Evolutionary conservation across 2,113 vertebrate genomes (phyloP), one percentile per base, ranked within the genome.

Genomic region (Hippoglossus stenolepis): DNA sequence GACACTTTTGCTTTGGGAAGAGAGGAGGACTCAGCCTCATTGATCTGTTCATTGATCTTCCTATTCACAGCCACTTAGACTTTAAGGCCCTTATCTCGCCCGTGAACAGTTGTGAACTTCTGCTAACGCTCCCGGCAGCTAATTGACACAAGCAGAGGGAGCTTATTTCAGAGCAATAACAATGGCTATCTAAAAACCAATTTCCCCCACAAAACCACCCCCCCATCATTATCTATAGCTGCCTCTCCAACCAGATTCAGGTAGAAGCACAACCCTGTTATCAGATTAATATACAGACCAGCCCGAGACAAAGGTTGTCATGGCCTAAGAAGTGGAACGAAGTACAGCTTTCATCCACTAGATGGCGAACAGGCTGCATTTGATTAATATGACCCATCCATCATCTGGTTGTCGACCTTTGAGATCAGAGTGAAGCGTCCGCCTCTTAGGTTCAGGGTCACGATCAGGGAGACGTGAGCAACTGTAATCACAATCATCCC

Each of bases 11-110:
- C 80, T 80, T 89, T 65, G 40, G 74, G 73, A 76, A 57, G 65
- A 89, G 58, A 84, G 31, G 31, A 11, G 64, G 83, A 86, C 87
- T 87, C 78, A 73, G 77, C 35, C 31, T 10, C 62, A 93, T 90
- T 56, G 91, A 91, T 92, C 73, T 31, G 38, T 54, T 47, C 75
- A 92, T 89, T 79, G 85, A 91, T 91, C 86, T 77, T 65, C 77
- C 82, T 86, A 85, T 90, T 92, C 82, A 79, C 85, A 86, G 69
- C 80, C 88, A 89, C 85, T 92, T 90, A 86, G 80, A 84, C 79
- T 89, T 83, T 82, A 81, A 89, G 87, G 83, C 65, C 80, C 85
- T 91, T 89, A 87, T 90, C 66, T 28, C 56, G 57, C 77, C 57
- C 0, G 38, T 66, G 76, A 89, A 83, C 75, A 83, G 75, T 51